A percentile compares a stretch with the other conserved stretches of the same genome.
Evolutionary conservation across 2,888 invertebrate genomes (phyloP).

Genomic region (Athalia rosae): DNA sequence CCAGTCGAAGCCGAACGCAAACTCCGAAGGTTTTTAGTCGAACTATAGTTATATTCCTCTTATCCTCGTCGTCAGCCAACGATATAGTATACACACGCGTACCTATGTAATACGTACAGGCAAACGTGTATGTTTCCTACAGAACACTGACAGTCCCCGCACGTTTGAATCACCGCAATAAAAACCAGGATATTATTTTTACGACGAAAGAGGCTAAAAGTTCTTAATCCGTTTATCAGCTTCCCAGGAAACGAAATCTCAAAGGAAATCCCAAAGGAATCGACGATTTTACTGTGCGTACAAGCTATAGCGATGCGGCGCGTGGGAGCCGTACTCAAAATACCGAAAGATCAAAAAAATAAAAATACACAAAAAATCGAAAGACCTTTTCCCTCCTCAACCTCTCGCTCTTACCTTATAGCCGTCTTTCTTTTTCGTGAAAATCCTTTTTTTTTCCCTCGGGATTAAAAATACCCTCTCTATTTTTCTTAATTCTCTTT

Average conservation of each 20-base stretch:
- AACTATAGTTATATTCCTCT: slow-evolving; percentile 4
- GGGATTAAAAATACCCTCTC: too few relatives aligned
- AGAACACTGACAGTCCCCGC: neutral
- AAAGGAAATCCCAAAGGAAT: neutral
- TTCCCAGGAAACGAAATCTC: too few relatives aligned
- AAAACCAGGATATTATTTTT: slow-evolving; percentile 34
- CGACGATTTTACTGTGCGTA: neutral
- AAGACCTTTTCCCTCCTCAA: too few relatives aligned
- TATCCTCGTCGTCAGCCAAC: slow-evolving; percentile 1
- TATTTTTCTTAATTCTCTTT: too few relatives aligned
- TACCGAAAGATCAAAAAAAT: neutral
- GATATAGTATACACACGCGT: neutral
- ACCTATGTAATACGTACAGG: neutral
- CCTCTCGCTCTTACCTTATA: too few relatives aligned
- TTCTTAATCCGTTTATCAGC: slow-evolving; percentile 37
- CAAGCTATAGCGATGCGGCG: neutral
- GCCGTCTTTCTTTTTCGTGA: too few relatives aligned
- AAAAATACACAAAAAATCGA: neutral
- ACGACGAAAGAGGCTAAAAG: slow-evolving; percentile 22
- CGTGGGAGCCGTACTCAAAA: slow-evolving; percentile 23
- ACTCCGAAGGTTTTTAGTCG: slow-evolving; percentile 12
- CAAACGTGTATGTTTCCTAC: neutral
- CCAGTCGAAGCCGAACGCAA: neutral
- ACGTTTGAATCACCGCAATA: slow-evolving; percentile 30
- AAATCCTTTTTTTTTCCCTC: too few relatives aligned